Percentiles rank a stretch among this genome's conserved stretches.
phyloP scores from a whole-genome alignment of 1,140 invertebrate genomes.

The Drosophila pallidifrons region DNA sequence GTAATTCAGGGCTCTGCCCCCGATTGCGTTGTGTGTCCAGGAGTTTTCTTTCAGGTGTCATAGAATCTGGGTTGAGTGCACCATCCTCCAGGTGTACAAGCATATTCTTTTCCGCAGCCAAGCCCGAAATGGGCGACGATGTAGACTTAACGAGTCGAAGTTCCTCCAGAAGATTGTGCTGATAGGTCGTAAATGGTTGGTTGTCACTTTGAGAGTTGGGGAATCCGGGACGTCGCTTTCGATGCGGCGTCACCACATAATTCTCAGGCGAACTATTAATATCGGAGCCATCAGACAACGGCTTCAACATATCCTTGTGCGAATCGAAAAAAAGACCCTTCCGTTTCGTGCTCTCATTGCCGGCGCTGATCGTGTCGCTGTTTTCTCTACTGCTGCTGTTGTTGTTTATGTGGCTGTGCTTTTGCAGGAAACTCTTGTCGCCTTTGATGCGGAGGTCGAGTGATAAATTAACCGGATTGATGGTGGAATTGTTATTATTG shows the following conservation, averaged over 20 bases:
- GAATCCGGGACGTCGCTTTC: slow-evolving; percentile 93
- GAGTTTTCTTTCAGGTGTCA: slow-evolving; percentile 70
- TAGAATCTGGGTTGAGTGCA: slow-evolving; percentile 58
- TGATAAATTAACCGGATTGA: slow-evolving; percentile 92
- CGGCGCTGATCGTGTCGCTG: slow-evolving; percentile 60
- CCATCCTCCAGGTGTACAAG: slow-evolving; percentile 70
- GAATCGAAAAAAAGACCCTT: slow-evolving; percentile 88
- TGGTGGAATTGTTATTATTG: slow-evolving; percentile 74
- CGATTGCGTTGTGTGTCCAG: slow-evolving; percentile 69
- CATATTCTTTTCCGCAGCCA: slow-evolving; percentile 73
- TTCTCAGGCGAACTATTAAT: slow-evolving; percentile 89
- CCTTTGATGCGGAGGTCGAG: slow-evolving; percentile 85
- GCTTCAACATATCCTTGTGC: slow-evolving; percentile 87
- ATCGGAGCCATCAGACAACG: slow-evolving; percentile 88
- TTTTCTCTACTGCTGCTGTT: too few relatives aligned
- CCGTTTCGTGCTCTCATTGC: slow-evolving; percentile 86
- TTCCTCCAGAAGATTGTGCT: slow-evolving; percentile 89
- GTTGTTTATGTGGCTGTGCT: slow-evolving; percentile 57
- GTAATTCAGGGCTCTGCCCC: slow-evolving; percentile 68
- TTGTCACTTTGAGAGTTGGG: slow-evolving; percentile 94
- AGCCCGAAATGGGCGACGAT: slow-evolving; percentile 79
- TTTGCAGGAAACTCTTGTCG: slow-evolving; percentile 68
- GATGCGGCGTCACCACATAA: slow-evolving; percentile 93
- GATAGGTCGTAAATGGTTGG: slow-evolving; percentile 92
- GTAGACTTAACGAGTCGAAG: slow-evolving; percentile 81